Percentiles rank a stretch among this genome's conserved stretches.
Evolutionary conservation across 2,888 invertebrate species (phyloP).

Genomic region (Drosophila nigricruria): DNA sequence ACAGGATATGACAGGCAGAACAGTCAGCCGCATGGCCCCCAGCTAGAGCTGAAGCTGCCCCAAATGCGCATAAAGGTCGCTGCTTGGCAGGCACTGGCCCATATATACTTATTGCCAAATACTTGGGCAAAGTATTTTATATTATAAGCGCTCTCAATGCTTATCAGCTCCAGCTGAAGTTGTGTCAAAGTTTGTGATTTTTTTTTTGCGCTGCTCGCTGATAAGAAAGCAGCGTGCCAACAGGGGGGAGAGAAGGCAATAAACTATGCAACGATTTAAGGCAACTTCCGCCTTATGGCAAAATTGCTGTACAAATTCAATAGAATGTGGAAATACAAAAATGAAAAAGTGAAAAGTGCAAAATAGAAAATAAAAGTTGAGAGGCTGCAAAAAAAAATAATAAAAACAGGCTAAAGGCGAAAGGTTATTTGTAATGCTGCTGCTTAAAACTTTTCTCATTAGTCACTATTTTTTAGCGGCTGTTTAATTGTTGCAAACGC

Average conservation of each 20-base stretch:
- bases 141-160: constrained; percentile 45
- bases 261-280: constrained; percentile 43
- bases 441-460: constrained; percentile 73
- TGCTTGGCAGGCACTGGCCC: constrained; percentile 27
- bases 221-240: constrained; percentile 26
- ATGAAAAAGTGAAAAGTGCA: constrained; percentile 6
- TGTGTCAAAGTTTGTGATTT: constrained; percentile 58
- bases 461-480: constrained; percentile 77
- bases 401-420: constrained; percentile 25
- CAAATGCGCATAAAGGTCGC: constrained; percentile 58
- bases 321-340: constrained; percentile 14
- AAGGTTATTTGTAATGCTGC: constrained; percentile 57
- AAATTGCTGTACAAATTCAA: constrained; percentile 40
- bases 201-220: constrained; percentile 28
- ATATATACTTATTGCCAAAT: constrained; percentile 48
- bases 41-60: constrained; percentile 32
- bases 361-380: constrained; percentile 40
- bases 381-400: not conserved
- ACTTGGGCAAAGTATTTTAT: constrained; percentile 63
- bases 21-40: not conserved
- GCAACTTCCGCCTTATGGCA: constrained; percentile 29
- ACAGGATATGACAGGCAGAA: constrained; percentile 13
- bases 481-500: constrained; percentile 74
- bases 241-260: constrained; percentile 1
- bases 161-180: constrained; percentile 62